phyloP scores from a whole-genome alignment of 2,888 invertebrate genomes.

The Melanostoma mellinum region DNA sequence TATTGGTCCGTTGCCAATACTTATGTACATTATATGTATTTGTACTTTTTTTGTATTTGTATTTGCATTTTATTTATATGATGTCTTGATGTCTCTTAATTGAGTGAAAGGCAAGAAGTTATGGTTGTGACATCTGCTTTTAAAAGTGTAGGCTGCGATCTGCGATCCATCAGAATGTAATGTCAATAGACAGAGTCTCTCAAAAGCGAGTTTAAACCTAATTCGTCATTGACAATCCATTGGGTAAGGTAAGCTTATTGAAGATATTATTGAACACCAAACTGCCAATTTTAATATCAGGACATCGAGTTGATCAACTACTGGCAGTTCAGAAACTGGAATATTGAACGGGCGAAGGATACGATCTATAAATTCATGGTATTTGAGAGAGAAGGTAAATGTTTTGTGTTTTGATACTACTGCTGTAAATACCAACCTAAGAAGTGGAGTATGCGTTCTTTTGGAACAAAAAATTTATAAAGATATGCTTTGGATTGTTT shows the following conservation, averaged over 20 bases:
- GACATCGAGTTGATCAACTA: background rate
- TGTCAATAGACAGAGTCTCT: too few species aligned
- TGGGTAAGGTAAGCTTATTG: background rate
- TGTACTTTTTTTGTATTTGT: too few species aligned
- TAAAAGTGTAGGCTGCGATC: too few species aligned
- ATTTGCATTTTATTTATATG: too few species aligned
- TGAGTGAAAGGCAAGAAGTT: too few species aligned
- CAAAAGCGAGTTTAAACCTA: too few species aligned
- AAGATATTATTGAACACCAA: background rate
- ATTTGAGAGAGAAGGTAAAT: background rate
- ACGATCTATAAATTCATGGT: background rate
- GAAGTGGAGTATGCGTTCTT: slow-evolving; percentile 2
- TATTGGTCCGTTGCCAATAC: too few species aligned
- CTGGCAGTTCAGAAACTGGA: background rate
- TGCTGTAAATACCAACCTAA: background rate
- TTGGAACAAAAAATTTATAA: background rate
- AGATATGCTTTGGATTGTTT: background rate
- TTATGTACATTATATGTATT: too few species aligned
- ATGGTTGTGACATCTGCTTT: too few species aligned
- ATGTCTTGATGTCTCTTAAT: too few species aligned
- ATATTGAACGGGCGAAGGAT: background rate
- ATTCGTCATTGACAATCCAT: background rate
- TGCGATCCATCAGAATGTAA: too few species aligned
- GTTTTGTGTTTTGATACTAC: background rate
- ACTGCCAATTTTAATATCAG: background rate